Base-by-base conservation (phyloP, 2,888 invertebrate species). In the Heliconius ismenius region DNA sequence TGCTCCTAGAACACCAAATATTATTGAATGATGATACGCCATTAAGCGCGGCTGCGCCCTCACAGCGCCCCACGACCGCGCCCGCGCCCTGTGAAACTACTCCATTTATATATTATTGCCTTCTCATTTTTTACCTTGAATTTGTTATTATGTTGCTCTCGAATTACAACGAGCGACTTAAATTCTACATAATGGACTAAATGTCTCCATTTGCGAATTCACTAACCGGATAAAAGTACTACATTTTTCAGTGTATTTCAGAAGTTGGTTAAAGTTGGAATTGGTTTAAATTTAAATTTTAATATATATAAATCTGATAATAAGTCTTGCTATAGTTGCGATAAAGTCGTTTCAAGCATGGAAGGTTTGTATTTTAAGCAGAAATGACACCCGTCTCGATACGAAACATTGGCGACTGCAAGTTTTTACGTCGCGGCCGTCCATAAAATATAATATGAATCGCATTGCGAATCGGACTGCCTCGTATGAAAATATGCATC, bases 21-120 rank as follows among this genome's bases (percentile, higher is more conserved):
- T 90, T 89, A 90, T 90, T 88, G 89, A 83, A 90, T 85, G 88
- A 89, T 89, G 90, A 90, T 90, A 88, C 84, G 88, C 89, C 87
- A 89, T 90, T 87, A 86, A 84, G 86, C 85, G 85, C 86, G 79
- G 28, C 68, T 75, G 65, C 75, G 24, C 39, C 21, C 70, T 24
- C 70, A 58, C 70, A 49, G 26, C 54, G 69, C 69, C 49, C 54
- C 54, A 10, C 6, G 49, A 1, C 18, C n/a, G 54, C 60, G 24
- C 62, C 43, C 15, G 65, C 74, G 68, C 73, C 79, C 76, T 79
- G 79, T 65, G 79, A 79, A 78, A 73, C 64, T 21, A 43, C 72
- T 28, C 62, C 36, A 60, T 58, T 69, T 65, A 54, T 54, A 73
- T 76, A 76, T 74, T 76, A 62, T 67, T 67, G 39, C 76, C 62